phyloP scores from a whole-genome alignment of 2,113 vertebrate species.

The Sigmodon hispidus region DNA sequence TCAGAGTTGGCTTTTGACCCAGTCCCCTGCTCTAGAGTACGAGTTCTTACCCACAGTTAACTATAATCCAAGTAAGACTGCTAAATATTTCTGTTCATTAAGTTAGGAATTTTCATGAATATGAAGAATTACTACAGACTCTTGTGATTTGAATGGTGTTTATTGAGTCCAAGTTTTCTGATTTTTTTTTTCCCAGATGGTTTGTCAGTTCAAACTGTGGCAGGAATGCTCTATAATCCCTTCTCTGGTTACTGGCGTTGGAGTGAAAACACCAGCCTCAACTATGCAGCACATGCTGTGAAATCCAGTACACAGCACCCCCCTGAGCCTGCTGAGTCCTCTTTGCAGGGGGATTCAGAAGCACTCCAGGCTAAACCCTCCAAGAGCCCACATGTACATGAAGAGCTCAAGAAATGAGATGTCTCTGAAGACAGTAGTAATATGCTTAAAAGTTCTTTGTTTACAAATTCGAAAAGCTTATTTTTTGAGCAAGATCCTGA shows the following conservation, averaged over 20 bases:
- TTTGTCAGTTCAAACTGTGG: conserved; percentile 90
- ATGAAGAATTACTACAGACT: background rate
- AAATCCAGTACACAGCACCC: conserved; percentile 77
- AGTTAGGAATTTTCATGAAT: conserved; percentile 20
- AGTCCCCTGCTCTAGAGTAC: background rate
- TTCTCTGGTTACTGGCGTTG: conserved; percentile 92
- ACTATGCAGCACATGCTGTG: conserved; percentile 94
- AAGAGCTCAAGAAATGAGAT: conserved; percentile 58
- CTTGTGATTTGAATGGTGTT: background rate
- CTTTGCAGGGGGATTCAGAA: conserved; percentile 17
- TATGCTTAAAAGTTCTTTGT: background rate
- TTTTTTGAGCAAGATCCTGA: conserved; percentile 18
- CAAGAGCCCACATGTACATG: background rate
- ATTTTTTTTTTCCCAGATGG: conserved; percentile 86
- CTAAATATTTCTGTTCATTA: background rate
- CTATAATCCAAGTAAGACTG: background rate
- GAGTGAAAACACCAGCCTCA: conserved; percentile 89
- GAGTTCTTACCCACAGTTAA: background rate
- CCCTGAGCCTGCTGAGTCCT: background rate
- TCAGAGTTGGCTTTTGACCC: background rate
- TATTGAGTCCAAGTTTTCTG: conserved; percentile 28
- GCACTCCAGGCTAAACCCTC: conserved; percentile 41
- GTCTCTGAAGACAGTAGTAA: background rate
- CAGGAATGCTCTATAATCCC: conserved; percentile 95
- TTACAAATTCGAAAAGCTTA: conserved; percentile 14